These are phyloP conservation scores for Steinernema feltiae DNA, from an alignment of 1,140 invertebrate genomes.

Conservation along the genomic window DNA sequence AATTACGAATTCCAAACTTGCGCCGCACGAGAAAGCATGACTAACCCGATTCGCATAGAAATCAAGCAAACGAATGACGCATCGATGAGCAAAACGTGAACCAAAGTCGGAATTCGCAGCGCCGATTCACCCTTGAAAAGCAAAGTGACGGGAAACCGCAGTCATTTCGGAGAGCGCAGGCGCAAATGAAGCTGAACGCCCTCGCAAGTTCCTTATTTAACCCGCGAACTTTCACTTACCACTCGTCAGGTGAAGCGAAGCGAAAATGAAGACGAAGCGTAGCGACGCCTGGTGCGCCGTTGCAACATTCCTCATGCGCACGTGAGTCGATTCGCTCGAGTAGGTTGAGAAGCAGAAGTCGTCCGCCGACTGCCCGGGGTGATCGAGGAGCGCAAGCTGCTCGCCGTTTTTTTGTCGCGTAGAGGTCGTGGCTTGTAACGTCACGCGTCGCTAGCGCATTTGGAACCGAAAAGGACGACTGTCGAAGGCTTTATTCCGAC, in stretches of 20 bases:
- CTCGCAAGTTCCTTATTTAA: not conserved
- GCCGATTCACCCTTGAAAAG: no score
- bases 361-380: not conserved
- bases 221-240: not conserved
- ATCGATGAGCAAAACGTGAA: no score
- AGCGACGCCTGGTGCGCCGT: not conserved
- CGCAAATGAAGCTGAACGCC: no score
- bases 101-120: no score
- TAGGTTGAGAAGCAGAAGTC: not conserved
- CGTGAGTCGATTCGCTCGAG: not conserved
- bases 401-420: not conserved
- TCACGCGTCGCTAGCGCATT: slow-evolving; percentile 10
- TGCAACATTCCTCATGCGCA: slow-evolving; percentile 13
- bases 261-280: not conserved
- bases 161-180: no score
- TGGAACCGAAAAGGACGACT: not conserved
- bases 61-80: no score
- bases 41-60: no score
- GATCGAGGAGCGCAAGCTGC: not conserved
- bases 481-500: slow-evolving; percentile 1
- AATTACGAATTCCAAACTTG: no score
- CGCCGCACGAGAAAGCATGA: no score
- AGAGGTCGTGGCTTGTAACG: slow-evolving; percentile 1
- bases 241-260: not conserved
- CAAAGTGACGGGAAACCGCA: no score